Conservation (phyloP, 2,797 vertebrate species). For the Kryptolebias ocellatus region DNA sequence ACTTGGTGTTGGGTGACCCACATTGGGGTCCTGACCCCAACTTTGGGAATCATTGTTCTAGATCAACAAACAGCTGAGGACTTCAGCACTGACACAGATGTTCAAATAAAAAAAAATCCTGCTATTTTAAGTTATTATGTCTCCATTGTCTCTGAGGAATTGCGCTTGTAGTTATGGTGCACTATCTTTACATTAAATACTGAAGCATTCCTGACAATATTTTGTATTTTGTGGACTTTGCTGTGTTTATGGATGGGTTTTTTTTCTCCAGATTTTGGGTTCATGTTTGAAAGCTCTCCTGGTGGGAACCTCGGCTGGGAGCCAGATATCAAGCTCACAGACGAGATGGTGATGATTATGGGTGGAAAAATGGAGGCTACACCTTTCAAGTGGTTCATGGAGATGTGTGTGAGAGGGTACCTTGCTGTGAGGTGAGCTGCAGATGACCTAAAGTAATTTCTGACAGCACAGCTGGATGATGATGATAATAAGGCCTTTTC, state of each 20-base stretch:
- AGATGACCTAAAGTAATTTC: not conserved
- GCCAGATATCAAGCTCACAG: slow-evolving; percentile 97
- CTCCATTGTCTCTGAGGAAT: too few relatives aligned
- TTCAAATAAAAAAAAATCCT: too few relatives aligned
- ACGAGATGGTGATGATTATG: slow-evolving; percentile 99
- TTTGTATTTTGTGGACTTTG: too few relatives aligned
- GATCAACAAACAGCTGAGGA: too few relatives aligned
- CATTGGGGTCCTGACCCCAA: too few relatives aligned
- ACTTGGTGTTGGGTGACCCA: too few relatives aligned
- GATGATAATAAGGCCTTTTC: not conserved
- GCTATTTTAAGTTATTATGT: too few relatives aligned
- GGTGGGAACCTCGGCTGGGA: slow-evolving; percentile 99
- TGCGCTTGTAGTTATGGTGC: too few relatives aligned
- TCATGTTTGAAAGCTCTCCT: slow-evolving; percentile 99
- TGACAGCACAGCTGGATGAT: not conserved
- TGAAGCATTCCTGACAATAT: too few relatives aligned
- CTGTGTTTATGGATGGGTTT: not conserved
- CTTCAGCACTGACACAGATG: too few relatives aligned
- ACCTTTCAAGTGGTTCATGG: slow-evolving; percentile 98
- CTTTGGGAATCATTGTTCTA: too few relatives aligned
- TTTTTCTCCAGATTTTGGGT: slow-evolving; percentile 90
- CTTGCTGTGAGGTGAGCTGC: slow-evolving; percentile 90
- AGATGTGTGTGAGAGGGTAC: slow-evolving; percentile 97
- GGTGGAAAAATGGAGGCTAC: slow-evolving; percentile 99
- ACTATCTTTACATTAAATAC: too few relatives aligned